Evolutionary conservation across 2,113 vertebrate species (phyloP).

Genomic region (Deroptyus accipitrinus): DNA sequence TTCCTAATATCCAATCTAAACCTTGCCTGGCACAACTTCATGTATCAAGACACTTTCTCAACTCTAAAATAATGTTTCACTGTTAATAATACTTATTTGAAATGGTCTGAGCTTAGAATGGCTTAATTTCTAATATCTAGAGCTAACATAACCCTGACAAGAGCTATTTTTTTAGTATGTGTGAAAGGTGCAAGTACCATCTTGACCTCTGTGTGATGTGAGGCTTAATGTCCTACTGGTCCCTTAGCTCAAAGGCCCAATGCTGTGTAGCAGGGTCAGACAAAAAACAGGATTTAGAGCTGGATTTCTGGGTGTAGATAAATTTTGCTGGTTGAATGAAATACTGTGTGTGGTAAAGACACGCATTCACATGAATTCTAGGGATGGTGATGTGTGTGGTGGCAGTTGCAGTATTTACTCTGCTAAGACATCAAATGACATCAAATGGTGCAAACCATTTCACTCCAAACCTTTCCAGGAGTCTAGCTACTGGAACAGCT

Average conservation of each 20-base stretch:
- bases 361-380: background rate
- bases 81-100: background rate
- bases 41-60: background rate
- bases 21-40: background rate
- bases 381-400: no score
- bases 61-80: background rate
- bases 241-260: background rate
- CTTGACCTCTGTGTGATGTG: background rate
- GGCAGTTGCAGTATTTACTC: background rate
- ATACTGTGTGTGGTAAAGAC: background rate
- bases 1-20: background rate
- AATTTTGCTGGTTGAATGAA: accelerated
- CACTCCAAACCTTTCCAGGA: background rate
- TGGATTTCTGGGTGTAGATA: background rate
- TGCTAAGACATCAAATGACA: background rate
- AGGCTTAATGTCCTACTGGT: background rate
- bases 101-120: background rate
- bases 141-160: background rate
- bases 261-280: background rate
- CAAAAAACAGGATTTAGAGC: background rate
- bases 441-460: background rate
- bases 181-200: background rate
- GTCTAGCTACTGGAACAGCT: background rate
- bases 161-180: background rate
- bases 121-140: background rate